phyloP scores from a whole-genome alignment of 1,140 invertebrate species.

The Probaryconus sp. region DNA sequence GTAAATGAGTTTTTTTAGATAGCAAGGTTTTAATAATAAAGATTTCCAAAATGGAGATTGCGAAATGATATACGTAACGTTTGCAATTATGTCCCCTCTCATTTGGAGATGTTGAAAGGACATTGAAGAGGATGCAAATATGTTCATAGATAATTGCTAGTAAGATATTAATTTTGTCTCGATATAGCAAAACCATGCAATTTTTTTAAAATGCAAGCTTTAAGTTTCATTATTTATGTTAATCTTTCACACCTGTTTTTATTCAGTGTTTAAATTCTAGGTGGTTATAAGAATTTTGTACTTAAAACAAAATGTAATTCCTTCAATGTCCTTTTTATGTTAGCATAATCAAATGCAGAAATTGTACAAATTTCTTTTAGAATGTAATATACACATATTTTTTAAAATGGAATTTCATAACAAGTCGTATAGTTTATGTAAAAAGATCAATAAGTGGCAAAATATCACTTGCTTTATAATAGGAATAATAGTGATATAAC shows the following conservation, averaged over 20 bases:
- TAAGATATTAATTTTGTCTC: too few relatives aligned
- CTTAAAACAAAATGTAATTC: too few relatives aligned
- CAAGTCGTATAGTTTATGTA: conserved; percentile 5
- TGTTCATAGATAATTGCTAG: too few relatives aligned
- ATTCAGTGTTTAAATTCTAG: too few relatives aligned
- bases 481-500: conserved; percentile 33
- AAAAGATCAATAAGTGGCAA: not conserved
- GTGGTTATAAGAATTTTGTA: too few relatives aligned
- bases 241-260: too few relatives aligned
- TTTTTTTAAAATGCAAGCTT: too few relatives aligned
- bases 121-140: too few relatives aligned
- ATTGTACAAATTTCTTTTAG: conserved; percentile 17
- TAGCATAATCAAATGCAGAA: not conserved
- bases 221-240: too few relatives aligned
- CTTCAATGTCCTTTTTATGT: not conserved
- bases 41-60: too few relatives aligned
- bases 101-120: not conserved
- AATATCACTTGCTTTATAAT: conserved; percentile 12
- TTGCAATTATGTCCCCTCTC: not conserved
- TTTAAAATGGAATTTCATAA: conserved; percentile 2
- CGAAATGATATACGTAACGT: conserved; percentile 48
- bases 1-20: conserved; percentile 31
- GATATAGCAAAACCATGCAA: too few relatives aligned
- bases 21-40: too few relatives aligned
- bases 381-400: conserved; percentile 1